Conservation (phyloP, 2,888 invertebrate genomes). For the Parapristionchus giblindavisi region DNA sequence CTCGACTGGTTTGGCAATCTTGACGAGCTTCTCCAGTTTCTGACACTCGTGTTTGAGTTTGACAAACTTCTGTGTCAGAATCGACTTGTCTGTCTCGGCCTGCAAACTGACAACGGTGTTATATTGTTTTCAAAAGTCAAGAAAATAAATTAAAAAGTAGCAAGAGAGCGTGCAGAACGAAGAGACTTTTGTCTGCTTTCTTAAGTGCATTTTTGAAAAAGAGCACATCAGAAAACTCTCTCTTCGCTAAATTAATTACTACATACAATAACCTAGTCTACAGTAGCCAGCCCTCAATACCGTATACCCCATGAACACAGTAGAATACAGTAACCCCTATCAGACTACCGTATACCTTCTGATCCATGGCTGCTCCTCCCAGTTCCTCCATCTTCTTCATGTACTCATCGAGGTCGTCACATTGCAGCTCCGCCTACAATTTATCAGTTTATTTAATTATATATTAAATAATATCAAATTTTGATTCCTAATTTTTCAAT, state of each 20-base stretch:
- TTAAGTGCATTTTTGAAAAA: no score
- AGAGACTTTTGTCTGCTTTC: no score
- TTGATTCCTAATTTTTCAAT: no score
- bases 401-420: constrained; percentile 50
- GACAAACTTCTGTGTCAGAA: constrained; percentile 53
- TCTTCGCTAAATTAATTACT: no score
- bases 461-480: no score
- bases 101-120: constrained; percentile 35
- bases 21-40: constrained; percentile 55
- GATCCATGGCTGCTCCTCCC: constrained; percentile 45
- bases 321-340: background rate
- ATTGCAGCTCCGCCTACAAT: constrained; percentile 22
- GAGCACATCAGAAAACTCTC: no score
- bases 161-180: background rate
- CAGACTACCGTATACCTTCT: constrained; percentile 43
- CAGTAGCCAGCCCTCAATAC: no score
- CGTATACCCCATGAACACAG: no score
- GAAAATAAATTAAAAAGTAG: no score
- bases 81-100: constrained; percentile 58
- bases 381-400: constrained; percentile 46
- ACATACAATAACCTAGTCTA: no score
- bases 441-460: no score
- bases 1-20: constrained; percentile 57
- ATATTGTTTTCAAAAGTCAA: no score
- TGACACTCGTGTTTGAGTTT: constrained; percentile 52